These are phyloP conservation scores for Akabosia matsudoensis DNA, from an alignment of 1,140 invertebrate species.

Conservation along the genomic window DNA sequence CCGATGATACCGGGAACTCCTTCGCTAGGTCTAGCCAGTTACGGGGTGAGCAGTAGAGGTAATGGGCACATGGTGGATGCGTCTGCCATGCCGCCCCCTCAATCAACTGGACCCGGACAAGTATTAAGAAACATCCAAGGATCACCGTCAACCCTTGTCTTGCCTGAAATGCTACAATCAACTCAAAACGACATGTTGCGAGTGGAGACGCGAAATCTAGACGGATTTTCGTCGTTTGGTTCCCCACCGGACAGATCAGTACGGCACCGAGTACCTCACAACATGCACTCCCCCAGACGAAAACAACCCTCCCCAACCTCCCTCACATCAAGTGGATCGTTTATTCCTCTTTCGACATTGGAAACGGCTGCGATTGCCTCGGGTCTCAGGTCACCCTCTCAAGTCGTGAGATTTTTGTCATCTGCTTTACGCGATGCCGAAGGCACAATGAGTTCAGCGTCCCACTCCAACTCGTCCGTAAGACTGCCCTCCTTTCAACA, in stretches of 20 bases:
- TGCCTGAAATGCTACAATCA: neutral
- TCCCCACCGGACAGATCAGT: neutral
- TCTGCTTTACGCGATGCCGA: neutral
- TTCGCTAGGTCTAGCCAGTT: neutral
- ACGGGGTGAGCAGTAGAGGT: neutral
- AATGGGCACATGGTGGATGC: neutral
- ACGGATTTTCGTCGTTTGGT: neutral
- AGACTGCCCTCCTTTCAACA: neutral
- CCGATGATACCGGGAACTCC: neutral
- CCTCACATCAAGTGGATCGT: neutral
- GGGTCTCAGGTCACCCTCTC: conserved; percentile 11
- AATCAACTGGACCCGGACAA: neutral
- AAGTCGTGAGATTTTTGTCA: neutral
- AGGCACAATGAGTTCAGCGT: neutral
- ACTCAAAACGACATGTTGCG: neutral
- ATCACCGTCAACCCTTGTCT: neutral
- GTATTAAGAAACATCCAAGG: neutral
- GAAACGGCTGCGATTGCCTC: neutral
- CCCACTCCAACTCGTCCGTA: neutral
- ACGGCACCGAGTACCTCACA: neutral
- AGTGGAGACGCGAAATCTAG: neutral
- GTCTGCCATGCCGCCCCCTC: neutral
- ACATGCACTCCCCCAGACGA: neutral
- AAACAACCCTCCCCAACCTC: neutral
- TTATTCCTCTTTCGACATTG: neutral